These are phyloP conservation scores for Oophaga pumilio DNA, from an alignment of 2,113 vertebrate genomes.

Conservation along the genomic window DNA sequence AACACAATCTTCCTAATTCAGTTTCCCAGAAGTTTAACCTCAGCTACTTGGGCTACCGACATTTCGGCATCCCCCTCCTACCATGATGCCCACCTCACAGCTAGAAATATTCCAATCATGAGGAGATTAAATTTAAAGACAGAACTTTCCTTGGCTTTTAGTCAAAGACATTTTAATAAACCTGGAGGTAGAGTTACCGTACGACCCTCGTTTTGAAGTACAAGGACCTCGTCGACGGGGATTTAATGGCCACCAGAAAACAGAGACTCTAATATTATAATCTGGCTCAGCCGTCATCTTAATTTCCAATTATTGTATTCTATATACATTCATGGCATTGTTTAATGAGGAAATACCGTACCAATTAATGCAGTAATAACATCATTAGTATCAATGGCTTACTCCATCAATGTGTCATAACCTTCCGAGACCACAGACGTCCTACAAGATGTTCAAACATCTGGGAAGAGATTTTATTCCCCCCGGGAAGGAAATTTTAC, in stretches of 20 bases:
- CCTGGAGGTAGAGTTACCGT: neutral
- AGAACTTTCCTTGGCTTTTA: neutral
- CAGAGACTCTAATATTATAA: neutral
- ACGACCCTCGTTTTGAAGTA: neutral
- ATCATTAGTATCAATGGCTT: conserved; percentile 14
- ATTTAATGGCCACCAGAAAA: conserved; percentile 23
- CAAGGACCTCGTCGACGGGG: neutral
- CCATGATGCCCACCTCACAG: neutral
- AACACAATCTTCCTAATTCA: neutral
- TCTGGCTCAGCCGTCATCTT: neutral
- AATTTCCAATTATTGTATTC: neutral
- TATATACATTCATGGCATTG: neutral
- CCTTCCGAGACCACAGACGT: neutral
- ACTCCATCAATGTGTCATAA: neutral
- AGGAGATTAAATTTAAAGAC: neutral
- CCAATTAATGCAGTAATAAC: conserved; percentile 18
- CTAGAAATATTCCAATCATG: neutral
- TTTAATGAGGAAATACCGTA: conserved; percentile 31
- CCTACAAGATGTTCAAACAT: conserved; percentile 15
- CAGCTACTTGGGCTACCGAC: neutral
- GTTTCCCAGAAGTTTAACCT: too few species aligned
- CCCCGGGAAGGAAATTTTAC: conserved; percentile 25
- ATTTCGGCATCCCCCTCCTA: neutral
- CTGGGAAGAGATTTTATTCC: conserved; percentile 27
- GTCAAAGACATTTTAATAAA: neutral